phyloP scores from a whole-genome alignment of 1,140 invertebrate genomes.

The Aphaenogaster ashmeadi region DNA sequence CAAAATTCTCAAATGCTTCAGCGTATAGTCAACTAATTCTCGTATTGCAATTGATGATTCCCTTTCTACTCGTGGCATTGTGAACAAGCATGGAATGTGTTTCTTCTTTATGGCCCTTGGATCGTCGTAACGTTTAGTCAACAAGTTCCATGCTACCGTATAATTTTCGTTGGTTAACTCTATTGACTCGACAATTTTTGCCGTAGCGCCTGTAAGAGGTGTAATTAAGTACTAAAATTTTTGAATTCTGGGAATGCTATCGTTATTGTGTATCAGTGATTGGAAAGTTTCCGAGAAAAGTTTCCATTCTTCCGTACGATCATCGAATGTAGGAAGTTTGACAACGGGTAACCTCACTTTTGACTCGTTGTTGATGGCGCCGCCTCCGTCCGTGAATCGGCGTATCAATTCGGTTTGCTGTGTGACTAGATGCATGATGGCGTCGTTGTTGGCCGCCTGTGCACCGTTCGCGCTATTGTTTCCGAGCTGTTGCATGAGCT shows the following conservation, averaged over 20 bases:
- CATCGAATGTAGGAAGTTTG: background rate
- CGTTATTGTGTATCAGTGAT: background rate
- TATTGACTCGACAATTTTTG: background rate
- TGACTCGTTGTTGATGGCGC: background rate
- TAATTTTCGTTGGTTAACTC: background rate
- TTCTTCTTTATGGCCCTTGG: background rate
- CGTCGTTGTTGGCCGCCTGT: background rate
- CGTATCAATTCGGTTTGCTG: background rate
- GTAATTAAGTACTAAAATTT: background rate
- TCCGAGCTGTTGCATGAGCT: too few species aligned
- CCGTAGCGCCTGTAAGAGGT: background rate
- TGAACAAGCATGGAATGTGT: too few species aligned
- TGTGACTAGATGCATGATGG: background rate
- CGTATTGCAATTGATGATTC: background rate
- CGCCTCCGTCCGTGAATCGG: background rate
- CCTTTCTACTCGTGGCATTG: background rate
- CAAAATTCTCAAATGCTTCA: background rate
- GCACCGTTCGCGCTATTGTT: too few species aligned
- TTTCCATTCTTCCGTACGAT: background rate
- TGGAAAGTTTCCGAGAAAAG: background rate
- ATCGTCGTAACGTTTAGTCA: background rate
- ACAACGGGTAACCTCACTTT: background rate
- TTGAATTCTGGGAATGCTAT: background rate
- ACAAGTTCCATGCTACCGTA: background rate
- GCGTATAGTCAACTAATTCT: background rate